These are phyloP conservation scores for Bombylius discolor DNA, from an alignment of 2,888 invertebrate genomes.

Conservation along the genomic window DNA sequence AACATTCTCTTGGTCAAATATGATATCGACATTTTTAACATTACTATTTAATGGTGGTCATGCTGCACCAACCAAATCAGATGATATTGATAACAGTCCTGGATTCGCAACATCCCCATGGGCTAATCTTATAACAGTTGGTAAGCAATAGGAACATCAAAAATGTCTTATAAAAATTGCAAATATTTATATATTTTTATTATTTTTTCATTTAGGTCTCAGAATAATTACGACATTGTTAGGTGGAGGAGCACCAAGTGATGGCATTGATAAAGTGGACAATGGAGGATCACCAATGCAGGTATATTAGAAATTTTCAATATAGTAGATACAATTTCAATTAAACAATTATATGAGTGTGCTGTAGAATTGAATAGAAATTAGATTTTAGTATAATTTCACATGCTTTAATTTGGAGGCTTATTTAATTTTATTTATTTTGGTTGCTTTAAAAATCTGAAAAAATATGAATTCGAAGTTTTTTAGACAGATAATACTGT, in stretches of 20 bases:
- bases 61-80: conserved; percentile 60
- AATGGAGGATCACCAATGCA: conserved; percentile 79
- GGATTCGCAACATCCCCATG: conserved; percentile 65
- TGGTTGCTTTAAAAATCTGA: no score
- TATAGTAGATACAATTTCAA: neutral
- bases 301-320: conserved; percentile 40
- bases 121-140: conserved; percentile 76
- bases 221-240: conserved; percentile 74
- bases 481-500: no score
- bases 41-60: conserved; percentile 64
- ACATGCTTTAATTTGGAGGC: no score
- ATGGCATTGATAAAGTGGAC: conserved; percentile 83
- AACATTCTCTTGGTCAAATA: conserved; percentile 79
- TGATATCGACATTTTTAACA: conserved; percentile 76
- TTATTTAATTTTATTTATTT: no score
- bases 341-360: neutral
- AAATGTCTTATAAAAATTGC: neutral
- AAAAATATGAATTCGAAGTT: no score
- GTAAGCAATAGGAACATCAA: conserved; percentile 16
- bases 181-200: neutral
- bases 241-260: conserved; percentile 59
- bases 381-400: neutral
- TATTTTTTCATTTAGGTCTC: conserved; percentile 38
- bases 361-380: neutral
- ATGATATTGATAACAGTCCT: conserved; percentile 51